Evolutionary conservation across 2,797 vertebrate genomes (phyloP).

Genomic region (Spea hammondii): DNA sequence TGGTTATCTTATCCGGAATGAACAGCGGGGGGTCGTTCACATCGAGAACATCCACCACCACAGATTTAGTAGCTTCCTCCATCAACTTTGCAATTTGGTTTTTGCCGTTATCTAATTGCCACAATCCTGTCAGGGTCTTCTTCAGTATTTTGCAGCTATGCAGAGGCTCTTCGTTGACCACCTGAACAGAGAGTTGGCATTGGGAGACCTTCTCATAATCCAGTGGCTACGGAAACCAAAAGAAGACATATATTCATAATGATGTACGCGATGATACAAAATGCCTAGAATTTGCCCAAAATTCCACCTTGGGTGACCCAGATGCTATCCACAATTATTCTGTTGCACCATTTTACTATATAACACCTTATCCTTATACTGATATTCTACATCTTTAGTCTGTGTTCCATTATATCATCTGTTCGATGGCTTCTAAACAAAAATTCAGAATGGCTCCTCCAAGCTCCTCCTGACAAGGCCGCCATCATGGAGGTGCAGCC

Average conservation of each 20-base stretch:
- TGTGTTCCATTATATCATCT: too few relatives aligned
- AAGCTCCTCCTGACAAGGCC: too few relatives aligned
- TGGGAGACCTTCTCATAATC: conserved; percentile 53
- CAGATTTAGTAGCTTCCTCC: rapidly evolving
- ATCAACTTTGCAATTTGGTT: neutral
- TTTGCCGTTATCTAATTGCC: conserved; percentile 51
- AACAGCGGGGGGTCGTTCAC: conserved; percentile 64
- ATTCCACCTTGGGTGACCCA: too few relatives aligned
- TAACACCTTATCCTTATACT: too few relatives aligned
- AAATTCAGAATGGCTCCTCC: too few relatives aligned
- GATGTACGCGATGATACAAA: neutral
- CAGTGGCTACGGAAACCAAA: conserved; percentile 53
- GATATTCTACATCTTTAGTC: too few relatives aligned
- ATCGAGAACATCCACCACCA: conserved; percentile 60
- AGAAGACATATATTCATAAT: neutral
- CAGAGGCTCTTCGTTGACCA: conserved; percentile 59
- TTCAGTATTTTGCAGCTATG: conserved; percentile 55
- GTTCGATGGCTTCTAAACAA: too few relatives aligned
- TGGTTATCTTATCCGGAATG: neutral
- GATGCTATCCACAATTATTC: too few relatives aligned
- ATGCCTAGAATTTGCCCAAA: too few relatives aligned
- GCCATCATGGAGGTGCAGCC: too few relatives aligned
- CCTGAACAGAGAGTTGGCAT: conserved; percentile 56
- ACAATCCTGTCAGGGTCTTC: conserved; percentile 1
- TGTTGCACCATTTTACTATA: too few relatives aligned